Conservation (phyloP, 2,113 vertebrate species). For the Morone saxatilis region DNA sequence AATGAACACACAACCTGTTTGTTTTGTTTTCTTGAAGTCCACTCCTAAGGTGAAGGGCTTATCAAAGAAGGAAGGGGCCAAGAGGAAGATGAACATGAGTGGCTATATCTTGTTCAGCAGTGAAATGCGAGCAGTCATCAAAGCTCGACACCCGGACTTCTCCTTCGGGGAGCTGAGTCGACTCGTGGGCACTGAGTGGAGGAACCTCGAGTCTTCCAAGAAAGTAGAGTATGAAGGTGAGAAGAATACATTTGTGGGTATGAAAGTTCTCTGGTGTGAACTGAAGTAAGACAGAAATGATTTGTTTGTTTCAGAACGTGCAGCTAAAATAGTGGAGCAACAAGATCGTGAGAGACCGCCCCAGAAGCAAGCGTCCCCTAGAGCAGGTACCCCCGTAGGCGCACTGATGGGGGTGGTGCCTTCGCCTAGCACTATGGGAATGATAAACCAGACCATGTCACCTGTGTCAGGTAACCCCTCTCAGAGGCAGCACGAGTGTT, state of each 20-base stretch:
- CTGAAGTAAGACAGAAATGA: neutral
- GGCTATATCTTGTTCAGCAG: conserved; percentile 99
- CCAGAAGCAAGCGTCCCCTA: conserved; percentile 94
- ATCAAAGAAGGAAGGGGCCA: conserved; percentile 96
- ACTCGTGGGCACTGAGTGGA: conserved; percentile 98
- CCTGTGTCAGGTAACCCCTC: conserved; percentile 96
- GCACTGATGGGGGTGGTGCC: conserved; percentile 98
- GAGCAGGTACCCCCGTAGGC: conserved; percentile 98
- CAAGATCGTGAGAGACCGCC: conserved; percentile 97
- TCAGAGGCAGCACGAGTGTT: conserved; percentile 79
- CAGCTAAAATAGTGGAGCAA: conserved; percentile 99
- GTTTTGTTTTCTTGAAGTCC: conserved; percentile 82
- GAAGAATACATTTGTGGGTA: neutral
- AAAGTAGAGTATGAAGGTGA: conserved; percentile 99
- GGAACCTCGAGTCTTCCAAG: conserved; percentile 95
- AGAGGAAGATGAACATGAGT: conserved; percentile 99
- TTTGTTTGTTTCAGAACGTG: conserved; percentile 90
- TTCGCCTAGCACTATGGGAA: conserved; percentile 98
- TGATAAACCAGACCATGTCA: conserved; percentile 99
- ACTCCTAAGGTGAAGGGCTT: conserved; percentile 95
- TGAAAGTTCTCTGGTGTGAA: neutral
- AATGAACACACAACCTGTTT: neutral
- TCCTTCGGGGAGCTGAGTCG: conserved; percentile 99
- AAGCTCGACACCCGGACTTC: conserved; percentile 96
- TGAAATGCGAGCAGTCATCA: conserved; percentile 98